Conservation (phyloP, 2,797 vertebrate species). For the Notolepis coatsorum region DNA sequence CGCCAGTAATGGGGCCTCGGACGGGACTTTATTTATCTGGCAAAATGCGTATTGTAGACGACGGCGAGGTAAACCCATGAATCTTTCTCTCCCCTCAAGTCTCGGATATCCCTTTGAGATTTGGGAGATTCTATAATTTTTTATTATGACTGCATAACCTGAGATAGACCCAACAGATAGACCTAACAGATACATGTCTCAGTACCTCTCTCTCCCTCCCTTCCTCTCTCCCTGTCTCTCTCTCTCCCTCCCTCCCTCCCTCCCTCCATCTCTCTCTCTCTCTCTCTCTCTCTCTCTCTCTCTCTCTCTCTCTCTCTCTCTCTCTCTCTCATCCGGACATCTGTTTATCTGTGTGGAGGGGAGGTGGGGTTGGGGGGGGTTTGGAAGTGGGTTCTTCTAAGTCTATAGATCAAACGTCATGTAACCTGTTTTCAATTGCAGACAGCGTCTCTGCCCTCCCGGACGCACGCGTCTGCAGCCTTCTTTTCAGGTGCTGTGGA, state of each 20-base stretch:
- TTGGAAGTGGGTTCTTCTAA: slow-evolving; percentile 4
- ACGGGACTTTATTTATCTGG: slow-evolving; percentile 18
- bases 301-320: neutral
- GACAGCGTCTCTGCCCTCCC: slow-evolving; percentile 70
- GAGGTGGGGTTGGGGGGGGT: slow-evolving; percentile 9
- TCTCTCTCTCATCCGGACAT: slow-evolving; percentile 8
- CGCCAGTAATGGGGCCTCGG: neutral
- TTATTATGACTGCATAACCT: slow-evolving; percentile 19
- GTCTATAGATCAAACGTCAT: slow-evolving; percentile 60
- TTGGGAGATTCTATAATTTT: slow-evolving; percentile 19
- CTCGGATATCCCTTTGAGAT: slow-evolving; percentile 20
- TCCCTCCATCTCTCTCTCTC: slow-evolving; percentile 1
- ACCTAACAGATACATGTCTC: slow-evolving; percentile 5
- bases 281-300: neutral
- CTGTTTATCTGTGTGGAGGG: slow-evolving; percentile 29
- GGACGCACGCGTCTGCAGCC: slow-evolving; percentile 80
- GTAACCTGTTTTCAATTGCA: slow-evolving; percentile 80
- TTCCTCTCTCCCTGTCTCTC: neutral
- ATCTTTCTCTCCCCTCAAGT: slow-evolving; percentile 16
- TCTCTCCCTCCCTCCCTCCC: neutral
- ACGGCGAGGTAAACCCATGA: slow-evolving; percentile 15
- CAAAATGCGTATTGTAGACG: slow-evolving; percentile 1
- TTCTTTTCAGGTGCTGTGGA: slow-evolving; percentile 69
- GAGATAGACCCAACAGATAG: neutral
- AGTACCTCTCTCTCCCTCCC: neutral